Conservation (phyloP, 2,888 invertebrate genomes). For the Proisotoma minuta region DNA sequence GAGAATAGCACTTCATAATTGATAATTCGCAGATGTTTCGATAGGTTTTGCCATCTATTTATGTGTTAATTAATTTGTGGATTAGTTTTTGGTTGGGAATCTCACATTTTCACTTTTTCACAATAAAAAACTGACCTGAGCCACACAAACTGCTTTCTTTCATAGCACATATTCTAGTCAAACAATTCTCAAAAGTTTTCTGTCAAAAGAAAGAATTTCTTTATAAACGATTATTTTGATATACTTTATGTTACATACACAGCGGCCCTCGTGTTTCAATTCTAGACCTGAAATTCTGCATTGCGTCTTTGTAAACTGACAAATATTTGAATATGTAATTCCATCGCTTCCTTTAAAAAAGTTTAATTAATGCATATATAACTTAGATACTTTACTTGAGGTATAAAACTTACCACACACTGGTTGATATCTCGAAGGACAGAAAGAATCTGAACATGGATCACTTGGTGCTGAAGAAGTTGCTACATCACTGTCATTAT, state of each 20-base stretch:
- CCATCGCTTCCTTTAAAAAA: constrained; percentile 10
- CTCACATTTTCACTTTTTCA: too few relatives aligned
- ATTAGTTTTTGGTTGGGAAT: too few relatives aligned
- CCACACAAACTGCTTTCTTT: background rate
- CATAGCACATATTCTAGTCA: background rate
- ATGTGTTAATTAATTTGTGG: too few relatives aligned
- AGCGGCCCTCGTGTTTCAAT: background rate
- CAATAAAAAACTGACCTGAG: too few relatives aligned
- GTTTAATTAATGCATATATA: background rate
- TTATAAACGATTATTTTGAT: background rate
- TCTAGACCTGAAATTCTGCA: background rate
- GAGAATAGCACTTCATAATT: constrained; percentile 12
- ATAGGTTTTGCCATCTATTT: constrained; percentile 6
- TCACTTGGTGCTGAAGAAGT: background rate
- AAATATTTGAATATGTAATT: constrained; percentile 14
- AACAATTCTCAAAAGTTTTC: constrained; percentile 4
- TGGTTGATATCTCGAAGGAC: background rate
- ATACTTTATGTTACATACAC: background rate
- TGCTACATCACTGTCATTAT: background rate
- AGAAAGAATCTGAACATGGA: background rate
- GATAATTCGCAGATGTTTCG: constrained; percentile 6
- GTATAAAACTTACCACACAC: constrained; percentile 4
- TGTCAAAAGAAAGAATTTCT: background rate
- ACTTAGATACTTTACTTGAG: background rate
- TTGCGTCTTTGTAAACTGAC: constrained; percentile 9